Percentiles rank a stretch among this genome's conserved stretches.
Evolutionary conservation across 2,113 vertebrate species (phyloP).

Genomic region (Murina feae): DNA sequence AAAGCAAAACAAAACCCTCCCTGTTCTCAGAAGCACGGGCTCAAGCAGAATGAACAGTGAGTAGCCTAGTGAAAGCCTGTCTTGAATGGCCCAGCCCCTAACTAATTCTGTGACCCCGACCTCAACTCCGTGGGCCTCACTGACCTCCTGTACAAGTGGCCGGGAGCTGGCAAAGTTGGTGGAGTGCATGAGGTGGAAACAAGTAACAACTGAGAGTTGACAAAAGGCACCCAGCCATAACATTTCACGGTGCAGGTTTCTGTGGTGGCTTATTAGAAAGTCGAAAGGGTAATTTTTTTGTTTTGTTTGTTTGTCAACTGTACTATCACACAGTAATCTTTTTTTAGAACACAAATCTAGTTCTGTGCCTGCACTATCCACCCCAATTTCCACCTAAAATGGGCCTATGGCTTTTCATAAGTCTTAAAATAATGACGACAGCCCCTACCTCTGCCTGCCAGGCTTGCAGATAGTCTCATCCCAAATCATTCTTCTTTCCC

Average conservation of each 20-base stretch:
- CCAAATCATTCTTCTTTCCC: not conserved
- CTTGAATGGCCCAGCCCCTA: not conserved
- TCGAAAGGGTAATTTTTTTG: not conserved
- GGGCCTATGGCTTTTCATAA: not conserved
- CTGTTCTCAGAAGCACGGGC: not conserved
- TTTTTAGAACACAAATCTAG: not conserved
- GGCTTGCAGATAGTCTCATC: not conserved
- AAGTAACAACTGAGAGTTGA: not conserved
- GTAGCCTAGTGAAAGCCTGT: not conserved
- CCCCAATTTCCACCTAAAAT: not conserved
- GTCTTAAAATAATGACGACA: not conserved
- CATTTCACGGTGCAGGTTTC: not conserved
- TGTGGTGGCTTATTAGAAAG: not conserved
- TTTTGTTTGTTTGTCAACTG: not conserved
- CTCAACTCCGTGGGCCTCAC: not conserved
- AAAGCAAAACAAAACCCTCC: not conserved
- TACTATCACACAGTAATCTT: not conserved
- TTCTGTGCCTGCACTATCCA: not conserved
- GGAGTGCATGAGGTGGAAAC: not conserved
- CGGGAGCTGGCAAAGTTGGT: not conserved
- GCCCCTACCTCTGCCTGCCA: not conserved
- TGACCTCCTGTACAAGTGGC: not conserved
- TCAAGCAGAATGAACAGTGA: not conserved
- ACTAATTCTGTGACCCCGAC: not conserved
- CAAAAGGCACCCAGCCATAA: fast-evolving